These are phyloP conservation scores for Noctua pronuba DNA, from an alignment of 2,888 invertebrate genomes.

Conservation along the genomic window DNA sequence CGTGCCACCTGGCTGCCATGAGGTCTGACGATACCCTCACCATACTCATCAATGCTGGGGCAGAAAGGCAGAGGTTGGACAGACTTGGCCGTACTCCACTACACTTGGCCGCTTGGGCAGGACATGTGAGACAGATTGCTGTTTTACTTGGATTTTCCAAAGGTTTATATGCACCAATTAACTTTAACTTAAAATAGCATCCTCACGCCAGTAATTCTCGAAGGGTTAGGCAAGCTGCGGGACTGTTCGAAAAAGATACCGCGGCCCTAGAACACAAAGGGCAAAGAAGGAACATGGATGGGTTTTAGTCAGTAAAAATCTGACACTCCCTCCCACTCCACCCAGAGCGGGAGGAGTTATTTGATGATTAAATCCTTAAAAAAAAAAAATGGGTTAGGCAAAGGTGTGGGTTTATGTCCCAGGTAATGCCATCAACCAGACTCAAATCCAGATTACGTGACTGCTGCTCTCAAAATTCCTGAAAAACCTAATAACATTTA, in stretches of 20 bases:
- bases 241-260: too few relatives aligned
- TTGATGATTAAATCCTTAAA: too few relatives aligned
- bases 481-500: neutral
- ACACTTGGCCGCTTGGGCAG: conserved; percentile 81
- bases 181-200: neutral
- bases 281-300: too few relatives aligned
- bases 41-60: conserved; percentile 74
- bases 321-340: too few relatives aligned
- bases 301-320: too few relatives aligned
- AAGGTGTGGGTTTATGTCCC: neutral
- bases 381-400: neutral
- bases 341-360: too few relatives aligned
- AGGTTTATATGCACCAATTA: conserved; percentile 58
- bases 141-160: conserved; percentile 70
- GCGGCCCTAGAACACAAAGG: too few relatives aligned
- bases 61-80: conserved; percentile 73
- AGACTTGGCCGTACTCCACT: conserved; percentile 80
- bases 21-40: conserved; percentile 74
- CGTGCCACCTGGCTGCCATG: conserved; percentile 79
- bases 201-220: neutral
- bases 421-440: neutral
- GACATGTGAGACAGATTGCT: conserved; percentile 73
- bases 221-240: neutral
- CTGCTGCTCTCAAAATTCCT: neutral
- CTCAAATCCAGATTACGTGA: neutral